These are phyloP conservation scores for Andrena bucephala DNA, from an alignment of 2,888 invertebrate genomes.

Conservation along the genomic window DNA sequence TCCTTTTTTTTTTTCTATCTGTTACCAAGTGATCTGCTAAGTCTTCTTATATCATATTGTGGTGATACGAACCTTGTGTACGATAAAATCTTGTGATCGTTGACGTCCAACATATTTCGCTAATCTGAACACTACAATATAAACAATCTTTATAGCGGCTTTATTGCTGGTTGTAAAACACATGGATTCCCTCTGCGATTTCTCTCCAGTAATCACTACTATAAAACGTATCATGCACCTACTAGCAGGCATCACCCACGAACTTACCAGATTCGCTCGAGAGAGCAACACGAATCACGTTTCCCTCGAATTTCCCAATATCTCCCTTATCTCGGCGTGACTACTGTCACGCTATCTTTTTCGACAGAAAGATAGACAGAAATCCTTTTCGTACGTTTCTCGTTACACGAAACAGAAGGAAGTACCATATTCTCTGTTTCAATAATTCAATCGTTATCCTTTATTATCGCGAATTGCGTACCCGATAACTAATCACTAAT, in stretches of 20 bases:
- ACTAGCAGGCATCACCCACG: constrained; percentile 23
- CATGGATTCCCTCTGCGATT: constrained; percentile 37
- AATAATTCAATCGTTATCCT: too few species aligned
- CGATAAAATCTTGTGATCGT: constrained; percentile 19
- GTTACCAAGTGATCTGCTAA: not conserved
- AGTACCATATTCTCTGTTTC: too few species aligned
- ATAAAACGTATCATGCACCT: constrained; percentile 32
- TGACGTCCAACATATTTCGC: constrained; percentile 16
- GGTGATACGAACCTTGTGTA: not conserved
- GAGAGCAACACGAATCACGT: not conserved
- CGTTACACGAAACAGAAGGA: not conserved
- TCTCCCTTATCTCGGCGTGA: constrained; percentile 4
- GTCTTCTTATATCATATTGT: not conserved
- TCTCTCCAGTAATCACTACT: constrained; percentile 27
- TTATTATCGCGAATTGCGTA: too few species aligned
- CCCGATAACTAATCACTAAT: too few species aligned
- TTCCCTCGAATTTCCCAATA: constrained; percentile 6
- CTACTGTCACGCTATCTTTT: not conserved
- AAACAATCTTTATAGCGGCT: constrained; percentile 57
- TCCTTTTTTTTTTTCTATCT: not conserved
- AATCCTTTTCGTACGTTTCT: not conserved
- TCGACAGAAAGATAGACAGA: not conserved
- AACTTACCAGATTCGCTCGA: not conserved
- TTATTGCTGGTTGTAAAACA: constrained; percentile 56
- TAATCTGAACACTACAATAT: constrained; percentile 41